These are phyloP conservation scores for Hippoglossus hippoglossus DNA, from an alignment of 2,797 vertebrate species.

Conservation along the genomic window DNA sequence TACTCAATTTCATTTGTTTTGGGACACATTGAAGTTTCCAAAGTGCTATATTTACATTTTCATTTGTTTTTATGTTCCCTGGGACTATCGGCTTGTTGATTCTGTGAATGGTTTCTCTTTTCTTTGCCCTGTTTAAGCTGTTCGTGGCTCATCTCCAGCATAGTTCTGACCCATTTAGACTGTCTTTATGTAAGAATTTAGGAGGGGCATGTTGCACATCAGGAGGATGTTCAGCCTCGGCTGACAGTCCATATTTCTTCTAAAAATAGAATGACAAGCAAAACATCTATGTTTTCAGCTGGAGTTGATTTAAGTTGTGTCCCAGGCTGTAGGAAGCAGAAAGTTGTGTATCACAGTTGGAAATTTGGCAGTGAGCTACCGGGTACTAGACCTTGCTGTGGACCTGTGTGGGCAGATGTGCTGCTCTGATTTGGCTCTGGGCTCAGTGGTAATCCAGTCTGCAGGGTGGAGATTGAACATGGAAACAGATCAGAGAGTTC, in stretches of 20 bases:
- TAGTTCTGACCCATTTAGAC: constrained; percentile 77
- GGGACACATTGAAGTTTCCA: constrained; percentile 35
- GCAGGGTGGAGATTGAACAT: constrained; percentile 69
- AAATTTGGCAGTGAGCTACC: constrained; percentile 55
- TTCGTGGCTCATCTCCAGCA: constrained; percentile 64
- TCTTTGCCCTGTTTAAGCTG: constrained; percentile 47
- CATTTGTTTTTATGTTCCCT: constrained; percentile 53
- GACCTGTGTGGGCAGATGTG: constrained; percentile 79
- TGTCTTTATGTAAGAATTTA: constrained; percentile 63
- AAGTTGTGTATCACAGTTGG: constrained; percentile 67
- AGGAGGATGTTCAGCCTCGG: constrained; percentile 50
- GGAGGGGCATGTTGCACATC: constrained; percentile 64
- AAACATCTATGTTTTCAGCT: constrained; percentile 58
- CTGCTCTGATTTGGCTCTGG: constrained; percentile 71
- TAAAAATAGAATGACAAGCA: constrained; percentile 68
- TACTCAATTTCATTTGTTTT: constrained; percentile 48
- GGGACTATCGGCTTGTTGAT: constrained; percentile 51
- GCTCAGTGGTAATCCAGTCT: constrained; percentile 71
- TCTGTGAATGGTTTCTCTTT: constrained; percentile 52
- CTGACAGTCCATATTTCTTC: constrained; percentile 65
- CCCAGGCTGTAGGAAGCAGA: constrained; percentile 56
- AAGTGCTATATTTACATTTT: constrained; percentile 32
- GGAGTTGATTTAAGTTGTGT: constrained; percentile 67
- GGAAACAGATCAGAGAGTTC: constrained; percentile 69
- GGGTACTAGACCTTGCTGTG: constrained; percentile 63